These are phyloP conservation scores for Drosophila bocki DNA, from an alignment of 1,140 invertebrate species.

Conservation along the genomic window DNA sequence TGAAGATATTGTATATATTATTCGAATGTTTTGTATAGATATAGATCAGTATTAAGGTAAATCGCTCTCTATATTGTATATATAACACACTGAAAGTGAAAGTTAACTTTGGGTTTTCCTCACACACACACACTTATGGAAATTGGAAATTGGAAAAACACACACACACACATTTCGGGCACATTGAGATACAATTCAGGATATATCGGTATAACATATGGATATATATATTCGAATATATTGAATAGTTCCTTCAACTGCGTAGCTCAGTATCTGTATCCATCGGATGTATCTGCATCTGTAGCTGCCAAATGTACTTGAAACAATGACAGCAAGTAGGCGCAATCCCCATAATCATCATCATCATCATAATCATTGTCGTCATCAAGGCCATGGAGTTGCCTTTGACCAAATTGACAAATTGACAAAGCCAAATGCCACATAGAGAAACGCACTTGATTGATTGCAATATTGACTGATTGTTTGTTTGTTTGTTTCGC, in stretches of 20 bases:
- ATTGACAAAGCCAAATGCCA: slow-evolving; percentile 63
- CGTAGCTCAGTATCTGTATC: not conserved
- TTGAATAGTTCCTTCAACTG: slow-evolving; percentile 20
- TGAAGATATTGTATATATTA: slow-evolving; percentile 34
- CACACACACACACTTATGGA: slow-evolving; percentile 27
- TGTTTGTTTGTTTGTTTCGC: slow-evolving; percentile 39
- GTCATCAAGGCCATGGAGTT: not conserved
- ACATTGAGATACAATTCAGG: slow-evolving; percentile 59
- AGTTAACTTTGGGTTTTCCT: slow-evolving; percentile 74
- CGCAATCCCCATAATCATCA: not conserved
- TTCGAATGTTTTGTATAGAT: slow-evolving; percentile 28
- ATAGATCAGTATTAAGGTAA: slow-evolving; percentile 38
- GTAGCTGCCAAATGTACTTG: slow-evolving; percentile 8
- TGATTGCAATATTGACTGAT: slow-evolving; percentile 80
- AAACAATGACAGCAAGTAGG: slow-evolving; percentile 3
- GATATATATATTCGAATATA: slow-evolving; percentile 20
- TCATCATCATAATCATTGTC: not conserved
- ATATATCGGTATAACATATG: slow-evolving; percentile 7
- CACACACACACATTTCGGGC: slow-evolving; percentile 58
- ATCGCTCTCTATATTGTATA: slow-evolving; percentile 20
- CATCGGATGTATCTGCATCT: not conserved
- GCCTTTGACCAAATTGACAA: slow-evolving; percentile 50
- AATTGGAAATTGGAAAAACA: slow-evolving; percentile 58
- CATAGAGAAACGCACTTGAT: slow-evolving; percentile 71
- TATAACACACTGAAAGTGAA: slow-evolving; percentile 68